These are phyloP conservation scores for Hemicordylus capensis DNA, from an alignment of 2,113 vertebrate species.

Conservation along the genomic window DNA sequence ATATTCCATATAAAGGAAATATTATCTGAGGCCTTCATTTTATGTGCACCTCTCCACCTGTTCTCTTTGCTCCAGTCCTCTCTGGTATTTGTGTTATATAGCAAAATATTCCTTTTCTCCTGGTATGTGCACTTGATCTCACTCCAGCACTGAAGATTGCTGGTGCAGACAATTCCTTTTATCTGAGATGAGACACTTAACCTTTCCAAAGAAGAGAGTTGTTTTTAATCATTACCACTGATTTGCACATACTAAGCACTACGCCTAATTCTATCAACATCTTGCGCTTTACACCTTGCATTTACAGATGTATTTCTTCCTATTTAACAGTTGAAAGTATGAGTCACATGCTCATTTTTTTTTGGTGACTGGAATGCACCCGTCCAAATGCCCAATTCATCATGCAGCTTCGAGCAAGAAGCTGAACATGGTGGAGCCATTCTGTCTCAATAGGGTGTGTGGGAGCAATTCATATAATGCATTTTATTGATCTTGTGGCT, in stretches of 20 bases:
- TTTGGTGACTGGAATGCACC: constrained; percentile 36
- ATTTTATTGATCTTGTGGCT: constrained; percentile 72
- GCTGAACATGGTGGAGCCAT: constrained; percentile 11
- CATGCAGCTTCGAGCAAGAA: neutral
- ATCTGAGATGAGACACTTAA: constrained; percentile 65
- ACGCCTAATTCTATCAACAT: constrained; percentile 19
- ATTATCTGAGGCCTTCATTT: neutral
- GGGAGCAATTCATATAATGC: constrained; percentile 76
- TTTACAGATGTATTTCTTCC: constrained; percentile 21
- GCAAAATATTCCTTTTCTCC: constrained; percentile 63
- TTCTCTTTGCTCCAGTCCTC: constrained; percentile 43
- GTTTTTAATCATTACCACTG: constrained; percentile 63
- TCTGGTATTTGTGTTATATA: constrained; percentile 44
- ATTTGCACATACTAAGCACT: constrained; percentile 39
- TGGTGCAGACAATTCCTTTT: constrained; percentile 57
- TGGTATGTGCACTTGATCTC: constrained; percentile 60
- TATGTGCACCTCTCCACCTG: constrained; percentile 49
- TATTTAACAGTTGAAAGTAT: constrained; percentile 38
- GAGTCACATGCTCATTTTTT: constrained; percentile 21
- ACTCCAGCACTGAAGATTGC: constrained; percentile 61
- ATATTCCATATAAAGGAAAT: neutral
- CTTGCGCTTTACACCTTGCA: constrained; percentile 12
- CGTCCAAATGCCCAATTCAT: constrained; percentile 45
- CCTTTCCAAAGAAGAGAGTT: constrained; percentile 52
- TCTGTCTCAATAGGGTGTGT: neutral